Conservation (phyloP, 2,113 vertebrate genomes). For the Chaetodon auriga region DNA sequence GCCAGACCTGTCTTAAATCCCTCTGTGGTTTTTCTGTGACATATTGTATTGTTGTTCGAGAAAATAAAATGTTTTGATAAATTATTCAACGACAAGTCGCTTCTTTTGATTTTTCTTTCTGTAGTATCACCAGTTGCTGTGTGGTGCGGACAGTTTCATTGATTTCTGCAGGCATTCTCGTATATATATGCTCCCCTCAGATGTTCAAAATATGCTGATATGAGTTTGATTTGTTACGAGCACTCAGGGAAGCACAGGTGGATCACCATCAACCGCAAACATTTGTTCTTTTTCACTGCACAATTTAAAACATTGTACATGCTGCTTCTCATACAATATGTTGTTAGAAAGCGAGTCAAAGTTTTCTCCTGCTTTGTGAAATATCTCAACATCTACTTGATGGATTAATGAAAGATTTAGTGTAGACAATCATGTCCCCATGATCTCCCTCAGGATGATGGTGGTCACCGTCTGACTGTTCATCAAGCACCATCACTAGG, state of each 20-base stretch:
- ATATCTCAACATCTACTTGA: no score
- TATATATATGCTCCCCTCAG: not conserved
- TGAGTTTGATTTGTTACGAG: not conserved
- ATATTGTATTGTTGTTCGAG: slow-evolving; percentile 84
- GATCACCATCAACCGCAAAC: not conserved
- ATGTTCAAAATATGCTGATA: not conserved
- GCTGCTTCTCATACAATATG: not conserved
- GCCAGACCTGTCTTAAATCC: slow-evolving; percentile 88
- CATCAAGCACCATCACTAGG: not conserved
- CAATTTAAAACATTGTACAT: not conserved
- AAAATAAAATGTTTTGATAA: slow-evolving; percentile 87
- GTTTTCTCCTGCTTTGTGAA: no score
- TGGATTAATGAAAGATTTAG: no score
- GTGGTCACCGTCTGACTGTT: no score
- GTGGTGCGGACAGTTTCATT: not conserved
- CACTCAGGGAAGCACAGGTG: no score
- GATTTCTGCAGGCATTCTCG: not conserved
- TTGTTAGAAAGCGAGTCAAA: no score
- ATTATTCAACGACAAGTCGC: slow-evolving; percentile 61
- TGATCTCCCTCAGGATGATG: not conserved
- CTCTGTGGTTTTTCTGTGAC: slow-evolving; percentile 87
- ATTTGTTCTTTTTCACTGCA: not conserved
- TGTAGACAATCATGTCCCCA: not conserved
- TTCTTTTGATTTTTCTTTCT: not conserved
- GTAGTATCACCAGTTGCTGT: not conserved